Percentiles rank a stretch among this genome's conserved stretches.
Evolutionary conservation across 2,113 vertebrate species (phyloP).

Genomic region (Oreotrochilus melanogaster): DNA sequence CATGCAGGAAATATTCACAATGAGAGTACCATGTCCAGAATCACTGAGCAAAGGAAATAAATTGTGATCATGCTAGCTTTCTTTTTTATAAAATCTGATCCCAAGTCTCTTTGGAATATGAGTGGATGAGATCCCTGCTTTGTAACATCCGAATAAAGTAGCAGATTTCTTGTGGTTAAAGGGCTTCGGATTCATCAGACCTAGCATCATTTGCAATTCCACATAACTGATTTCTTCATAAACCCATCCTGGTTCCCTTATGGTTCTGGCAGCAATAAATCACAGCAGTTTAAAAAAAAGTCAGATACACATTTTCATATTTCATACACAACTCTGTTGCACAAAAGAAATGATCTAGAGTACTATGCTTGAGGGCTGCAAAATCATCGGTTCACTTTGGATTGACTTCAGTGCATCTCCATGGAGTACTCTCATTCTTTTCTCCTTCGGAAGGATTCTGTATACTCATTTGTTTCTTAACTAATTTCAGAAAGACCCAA

Average conservation of each 20-base stretch:
- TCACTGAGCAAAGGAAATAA: not conserved
- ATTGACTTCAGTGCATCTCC: conserved; percentile 30
- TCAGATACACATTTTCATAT: conserved; percentile 52
- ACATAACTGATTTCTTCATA: conserved; percentile 45
- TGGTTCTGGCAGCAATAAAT: conserved; percentile 51
- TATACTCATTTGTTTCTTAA: conserved; percentile 27
- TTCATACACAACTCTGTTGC: not conserved
- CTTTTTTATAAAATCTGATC: not conserved
- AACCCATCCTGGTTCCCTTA: conserved; percentile 16
- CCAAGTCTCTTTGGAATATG: not conserved
- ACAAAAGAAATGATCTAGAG: conserved; percentile 12
- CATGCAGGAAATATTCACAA: not conserved
- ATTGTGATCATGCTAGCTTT: not conserved
- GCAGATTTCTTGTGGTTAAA: conserved; percentile 49
- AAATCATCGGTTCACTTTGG: conserved; percentile 52
- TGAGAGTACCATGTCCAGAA: not conserved
- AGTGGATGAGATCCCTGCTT: not conserved
- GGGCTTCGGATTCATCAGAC: not conserved
- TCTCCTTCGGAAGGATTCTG: conserved; percentile 15
- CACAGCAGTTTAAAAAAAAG: conserved; percentile 51
- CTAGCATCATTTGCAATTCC: conserved; percentile 22
- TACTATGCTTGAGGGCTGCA: conserved; percentile 34
- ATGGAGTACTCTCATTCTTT: conserved; percentile 32
- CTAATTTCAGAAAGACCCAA: conserved; percentile 10
- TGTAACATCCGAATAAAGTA: not conserved